Conservation (phyloP, 2,113 vertebrate genomes). For the Hypanus sabinus region DNA sequence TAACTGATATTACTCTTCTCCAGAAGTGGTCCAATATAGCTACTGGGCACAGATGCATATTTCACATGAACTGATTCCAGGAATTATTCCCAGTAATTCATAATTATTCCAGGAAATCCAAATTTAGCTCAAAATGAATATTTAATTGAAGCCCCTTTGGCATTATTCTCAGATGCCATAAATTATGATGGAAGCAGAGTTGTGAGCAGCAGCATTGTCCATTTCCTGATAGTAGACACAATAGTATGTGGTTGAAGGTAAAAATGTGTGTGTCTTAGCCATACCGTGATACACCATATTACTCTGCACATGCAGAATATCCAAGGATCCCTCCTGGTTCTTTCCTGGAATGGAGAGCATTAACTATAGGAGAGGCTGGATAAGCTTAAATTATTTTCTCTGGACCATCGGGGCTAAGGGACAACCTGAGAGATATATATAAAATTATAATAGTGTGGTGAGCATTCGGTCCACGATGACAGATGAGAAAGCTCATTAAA, state of each 20-base stretch:
- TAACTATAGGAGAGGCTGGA: no score
- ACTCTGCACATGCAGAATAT: background rate
- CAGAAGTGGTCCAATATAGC: background rate
- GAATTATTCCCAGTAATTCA: background rate
- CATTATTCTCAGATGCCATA: background rate
- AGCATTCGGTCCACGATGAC: no score
- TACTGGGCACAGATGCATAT: background rate
- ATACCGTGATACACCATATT: background rate
- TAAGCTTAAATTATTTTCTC: no score
- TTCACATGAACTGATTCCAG: background rate
- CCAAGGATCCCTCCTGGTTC: background rate
- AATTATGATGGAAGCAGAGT: background rate
- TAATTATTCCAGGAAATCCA: background rate
- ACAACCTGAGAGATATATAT: no score
- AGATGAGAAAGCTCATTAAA: no score
- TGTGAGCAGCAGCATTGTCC: background rate
- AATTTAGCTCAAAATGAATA: background rate
- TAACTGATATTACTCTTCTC: background rate
- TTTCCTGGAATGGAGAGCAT: no score
- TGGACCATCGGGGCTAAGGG: no score
- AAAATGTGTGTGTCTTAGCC: background rate
- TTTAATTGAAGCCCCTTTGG: background rate
- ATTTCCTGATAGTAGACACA: background rate
- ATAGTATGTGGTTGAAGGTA: background rate
- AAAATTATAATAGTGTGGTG: no score